A percentile compares a stretch with the other conserved stretches of the same genome.
Evolutionary conservation across 2,888 invertebrate genomes (phyloP).

Genomic region (Notodonta dromedarius): DNA sequence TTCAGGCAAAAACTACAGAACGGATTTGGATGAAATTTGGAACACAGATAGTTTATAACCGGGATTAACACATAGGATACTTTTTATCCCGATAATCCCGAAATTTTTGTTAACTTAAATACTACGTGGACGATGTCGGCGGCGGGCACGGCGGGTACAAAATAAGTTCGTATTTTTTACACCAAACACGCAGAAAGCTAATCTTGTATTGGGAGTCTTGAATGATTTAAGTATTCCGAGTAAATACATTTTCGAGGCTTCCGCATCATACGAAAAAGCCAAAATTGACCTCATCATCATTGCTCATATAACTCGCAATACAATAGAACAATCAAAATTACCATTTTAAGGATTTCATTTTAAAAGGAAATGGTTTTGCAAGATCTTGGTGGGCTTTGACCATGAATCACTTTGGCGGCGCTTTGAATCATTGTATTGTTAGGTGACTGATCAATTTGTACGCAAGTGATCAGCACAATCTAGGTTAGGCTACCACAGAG

Average conservation of each 20-base stretch:
- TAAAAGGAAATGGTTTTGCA: constrained; percentile 38
- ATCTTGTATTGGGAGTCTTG: no score
- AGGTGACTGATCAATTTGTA: constrained; percentile 45
- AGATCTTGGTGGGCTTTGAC: constrained; percentile 26
- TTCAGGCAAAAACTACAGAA: no score
- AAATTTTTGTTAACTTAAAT: no score
- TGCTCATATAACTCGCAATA: constrained; percentile 5
- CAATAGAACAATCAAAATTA: constrained; percentile 14
- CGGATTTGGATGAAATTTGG: no score
- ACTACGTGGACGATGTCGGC: no score
- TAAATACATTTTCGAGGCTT: not conserved
- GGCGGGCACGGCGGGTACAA: no score
- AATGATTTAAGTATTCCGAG: not conserved
- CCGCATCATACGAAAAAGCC: not conserved
- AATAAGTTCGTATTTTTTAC: no score
- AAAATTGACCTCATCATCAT: constrained; percentile 7
- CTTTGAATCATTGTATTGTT: constrained; percentile 36
- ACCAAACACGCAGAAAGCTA: no score
- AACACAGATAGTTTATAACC: no score
- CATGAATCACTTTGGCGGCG: constrained; percentile 30
- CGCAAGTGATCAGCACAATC: constrained; percentile 41
- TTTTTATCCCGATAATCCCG: no score
- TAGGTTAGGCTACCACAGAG: constrained; percentile 54
- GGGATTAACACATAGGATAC: no score
- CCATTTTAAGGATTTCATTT: constrained; percentile 31